A percentile compares a stretch with the other conserved stretches of the same genome.
phyloP scores from a whole-genome alignment of 2,888 invertebrate species.

The Tuta absoluta region DNA sequence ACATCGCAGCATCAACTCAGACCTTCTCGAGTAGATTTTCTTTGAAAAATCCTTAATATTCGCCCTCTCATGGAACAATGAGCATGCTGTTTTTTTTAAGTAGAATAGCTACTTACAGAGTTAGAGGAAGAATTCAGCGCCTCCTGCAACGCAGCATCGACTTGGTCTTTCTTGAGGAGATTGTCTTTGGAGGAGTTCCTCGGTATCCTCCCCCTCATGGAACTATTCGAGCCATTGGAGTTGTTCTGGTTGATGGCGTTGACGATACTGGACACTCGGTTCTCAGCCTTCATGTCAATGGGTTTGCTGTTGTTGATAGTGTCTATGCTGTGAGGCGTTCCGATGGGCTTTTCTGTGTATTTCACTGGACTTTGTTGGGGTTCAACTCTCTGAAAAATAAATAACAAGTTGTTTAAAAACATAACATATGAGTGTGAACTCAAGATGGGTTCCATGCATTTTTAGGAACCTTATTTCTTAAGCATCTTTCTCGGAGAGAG shows the following conservation, averaged over 20 bases:
- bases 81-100: too few species aligned
- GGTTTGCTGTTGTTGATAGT: slow-evolving; percentile 38
- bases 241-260: slow-evolving; percentile 68
- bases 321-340: slow-evolving; percentile 48
- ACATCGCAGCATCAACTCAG: too few species aligned
- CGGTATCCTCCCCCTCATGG: slow-evolving; percentile 65
- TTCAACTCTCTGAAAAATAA: slow-evolving; percentile 66
- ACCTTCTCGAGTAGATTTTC: too few species aligned
- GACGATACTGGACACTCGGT: slow-evolving; percentile 73
- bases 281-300: slow-evolving; percentile 55
- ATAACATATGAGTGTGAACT: too few species aligned
- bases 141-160: slow-evolving; percentile 65
- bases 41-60: too few species aligned
- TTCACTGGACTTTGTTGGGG: slow-evolving; percentile 73
- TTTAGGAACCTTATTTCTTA: too few species aligned
- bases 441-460: too few species aligned
- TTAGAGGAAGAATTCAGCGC: slow-evolving; percentile 71
- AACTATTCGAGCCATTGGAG: slow-evolving; percentile 54
- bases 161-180: slow-evolving; percentile 60
- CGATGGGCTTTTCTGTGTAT: slow-evolving; percentile 69
- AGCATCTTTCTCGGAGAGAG: too few species aligned
- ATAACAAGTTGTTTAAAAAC: background rate
- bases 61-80: too few species aligned
- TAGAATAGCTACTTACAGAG: slow-evolving; percentile 59
- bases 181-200: slow-evolving; percentile 76